Conservation (phyloP, 2,797 vertebrate genomes). For the Cyclura pinguis region DNA sequence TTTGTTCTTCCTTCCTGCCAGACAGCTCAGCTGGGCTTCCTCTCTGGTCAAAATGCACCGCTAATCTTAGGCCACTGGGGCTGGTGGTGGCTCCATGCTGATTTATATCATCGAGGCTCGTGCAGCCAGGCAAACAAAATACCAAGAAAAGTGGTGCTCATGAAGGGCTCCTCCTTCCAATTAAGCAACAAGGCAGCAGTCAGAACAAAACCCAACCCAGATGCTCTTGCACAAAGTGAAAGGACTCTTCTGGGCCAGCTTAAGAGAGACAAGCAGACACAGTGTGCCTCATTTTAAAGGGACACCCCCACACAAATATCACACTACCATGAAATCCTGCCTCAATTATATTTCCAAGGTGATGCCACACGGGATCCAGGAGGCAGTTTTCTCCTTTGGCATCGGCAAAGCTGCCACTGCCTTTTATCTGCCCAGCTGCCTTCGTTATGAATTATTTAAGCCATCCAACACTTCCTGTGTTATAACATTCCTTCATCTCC, state of each 20-base stretch:
- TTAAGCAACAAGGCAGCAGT: neutral
- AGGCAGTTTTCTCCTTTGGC: neutral
- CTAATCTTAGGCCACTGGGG: neutral
- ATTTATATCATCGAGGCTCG: neutral
- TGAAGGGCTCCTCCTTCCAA: neutral
- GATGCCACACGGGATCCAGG: neutral
- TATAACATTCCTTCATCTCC: neutral
- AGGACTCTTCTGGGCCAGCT: neutral
- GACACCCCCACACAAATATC: neutral
- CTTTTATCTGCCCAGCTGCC: slow-evolving; percentile 17
- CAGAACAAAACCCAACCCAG: neutral
- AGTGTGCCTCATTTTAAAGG: neutral
- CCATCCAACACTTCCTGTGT: neutral
- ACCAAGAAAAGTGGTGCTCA: neutral
- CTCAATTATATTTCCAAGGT: neutral
- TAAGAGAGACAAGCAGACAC: neutral
- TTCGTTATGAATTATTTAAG: neutral
- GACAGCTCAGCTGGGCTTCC: neutral
- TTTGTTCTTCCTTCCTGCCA: neutral
- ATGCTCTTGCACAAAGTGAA: neutral
- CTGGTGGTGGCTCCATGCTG: too few relatives aligned
- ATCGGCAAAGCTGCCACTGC: neutral
- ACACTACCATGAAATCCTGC: neutral
- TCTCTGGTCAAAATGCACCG: too few relatives aligned
- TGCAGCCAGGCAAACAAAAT: neutral